Conservation (phyloP, 2,797 vertebrate species). For the Trichosurus vulpecula region DNA sequence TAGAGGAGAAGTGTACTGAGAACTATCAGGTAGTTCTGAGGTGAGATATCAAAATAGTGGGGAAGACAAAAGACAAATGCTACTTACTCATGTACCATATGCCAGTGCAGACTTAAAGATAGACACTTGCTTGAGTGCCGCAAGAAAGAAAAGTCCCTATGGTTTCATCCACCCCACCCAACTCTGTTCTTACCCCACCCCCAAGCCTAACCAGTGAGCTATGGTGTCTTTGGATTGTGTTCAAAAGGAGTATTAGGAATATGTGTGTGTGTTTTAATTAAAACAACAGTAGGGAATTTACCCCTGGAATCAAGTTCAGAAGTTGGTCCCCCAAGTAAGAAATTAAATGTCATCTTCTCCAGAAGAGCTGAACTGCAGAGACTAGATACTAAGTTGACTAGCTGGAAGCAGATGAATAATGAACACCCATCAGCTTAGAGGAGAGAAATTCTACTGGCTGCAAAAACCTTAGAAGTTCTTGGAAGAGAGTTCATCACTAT, state of each 20-base stretch:
- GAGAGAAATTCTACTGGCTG: background rate
- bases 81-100: background rate
- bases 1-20: background rate
- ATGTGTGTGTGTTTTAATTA: background rate
- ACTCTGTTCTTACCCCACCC: background rate
- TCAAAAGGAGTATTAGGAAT: background rate
- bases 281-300: background rate
- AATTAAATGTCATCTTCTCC: background rate
- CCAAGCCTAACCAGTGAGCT: background rate
- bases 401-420: background rate
- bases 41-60: background rate
- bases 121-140: background rate
- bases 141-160: background rate
- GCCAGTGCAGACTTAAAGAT: background rate
- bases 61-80: background rate
- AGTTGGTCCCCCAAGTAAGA: background rate
- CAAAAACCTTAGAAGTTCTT: background rate
- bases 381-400: background rate
- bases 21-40: background rate
- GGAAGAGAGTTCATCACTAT: background rate
- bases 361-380: background rate
- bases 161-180: background rate
- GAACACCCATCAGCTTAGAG: background rate
- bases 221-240: background rate
- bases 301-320: background rate